phyloP scores from a whole-genome alignment of 2,797 vertebrate genomes.

The Rhinella marina region DNA sequence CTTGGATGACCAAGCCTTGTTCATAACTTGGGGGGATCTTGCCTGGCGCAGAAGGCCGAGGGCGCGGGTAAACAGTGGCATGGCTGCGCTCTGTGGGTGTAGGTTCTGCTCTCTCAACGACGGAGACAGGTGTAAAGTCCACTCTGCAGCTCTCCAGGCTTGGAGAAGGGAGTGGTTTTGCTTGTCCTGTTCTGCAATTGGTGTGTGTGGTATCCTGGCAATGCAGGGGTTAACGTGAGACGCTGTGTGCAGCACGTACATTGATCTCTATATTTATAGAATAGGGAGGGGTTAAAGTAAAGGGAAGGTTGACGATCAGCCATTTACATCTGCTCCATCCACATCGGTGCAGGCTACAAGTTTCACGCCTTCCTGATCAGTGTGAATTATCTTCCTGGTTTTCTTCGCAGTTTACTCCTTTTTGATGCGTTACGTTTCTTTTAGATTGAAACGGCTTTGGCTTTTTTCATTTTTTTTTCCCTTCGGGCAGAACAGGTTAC shows the following conservation, averaged over 20 bases:
- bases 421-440: neutral
- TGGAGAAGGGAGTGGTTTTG: constrained; percentile 23
- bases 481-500: neutral
- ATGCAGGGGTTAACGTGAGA: constrained; percentile 37
- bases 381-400: neutral
- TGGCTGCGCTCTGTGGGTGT: constrained; percentile 41
- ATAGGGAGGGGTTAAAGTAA: constrained; percentile 39
- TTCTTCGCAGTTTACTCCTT: neutral
- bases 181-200: constrained; percentile 30
- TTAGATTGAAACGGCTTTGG: neutral
- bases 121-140: constrained; percentile 49
- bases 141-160: constrained; percentile 12
- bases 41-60: constrained; percentile 61
- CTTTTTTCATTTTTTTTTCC: too few species aligned
- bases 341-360: neutral
- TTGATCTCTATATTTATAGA: constrained; percentile 59
- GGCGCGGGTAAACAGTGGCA: constrained; percentile 59
- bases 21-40: constrained; percentile 45
- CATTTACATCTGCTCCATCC: constrained; percentile 2
- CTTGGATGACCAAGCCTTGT: constrained; percentile 55
- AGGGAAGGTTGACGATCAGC: constrained; percentile 24
- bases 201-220: neutral
- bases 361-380: neutral
- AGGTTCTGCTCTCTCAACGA: constrained; percentile 1
- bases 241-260: constrained; percentile 53